Evolutionary conservation across 2,888 invertebrate species (phyloP).

Genomic region (Tromatobia lineatoria): DNA sequence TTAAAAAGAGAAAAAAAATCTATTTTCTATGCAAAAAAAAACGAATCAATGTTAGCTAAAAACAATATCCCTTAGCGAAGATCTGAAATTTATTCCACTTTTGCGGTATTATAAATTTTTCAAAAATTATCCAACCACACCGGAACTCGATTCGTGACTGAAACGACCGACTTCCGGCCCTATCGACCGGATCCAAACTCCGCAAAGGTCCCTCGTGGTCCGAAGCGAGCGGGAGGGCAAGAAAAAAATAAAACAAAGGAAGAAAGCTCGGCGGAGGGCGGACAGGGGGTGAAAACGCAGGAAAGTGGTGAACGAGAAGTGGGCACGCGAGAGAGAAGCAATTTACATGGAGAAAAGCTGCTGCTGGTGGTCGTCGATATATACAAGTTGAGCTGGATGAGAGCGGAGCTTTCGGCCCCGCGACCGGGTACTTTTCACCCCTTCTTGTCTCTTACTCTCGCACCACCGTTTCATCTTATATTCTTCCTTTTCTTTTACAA

Average conservation of each 20-base stretch:
- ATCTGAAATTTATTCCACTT: too few relatives aligned
- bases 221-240: slow-evolving; percentile 31
- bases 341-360: slow-evolving; percentile 73
- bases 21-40: too few relatives aligned
- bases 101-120: too few relatives aligned
- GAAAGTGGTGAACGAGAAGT: slow-evolving; percentile 65
- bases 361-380: slow-evolving; percentile 51
- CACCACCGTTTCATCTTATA: slow-evolving; percentile 38
- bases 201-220: slow-evolving; percentile 48
- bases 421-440: slow-evolving; percentile 45
- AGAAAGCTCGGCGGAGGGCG: neutral
- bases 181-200: slow-evolving; percentile 50
- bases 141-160: slow-evolving; percentile 41
- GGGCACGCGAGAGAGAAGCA: slow-evolving; percentile 73
- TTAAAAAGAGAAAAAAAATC: too few relatives aligned
- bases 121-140: neutral
- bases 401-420: slow-evolving; percentile 43
- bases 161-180: slow-evolving; percentile 59
- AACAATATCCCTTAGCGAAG: too few relatives aligned
- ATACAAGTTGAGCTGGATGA: slow-evolving; percentile 19
- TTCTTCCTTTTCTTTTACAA: slow-evolving; percentile 39
- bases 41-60: too few relatives aligned
- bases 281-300: slow-evolving; percentile 41
- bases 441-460: slow-evolving; percentile 26
- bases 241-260: slow-evolving; percentile 51